Conservation (phyloP, 2,888 invertebrate species). For the Incurvaria masculella region DNA sequence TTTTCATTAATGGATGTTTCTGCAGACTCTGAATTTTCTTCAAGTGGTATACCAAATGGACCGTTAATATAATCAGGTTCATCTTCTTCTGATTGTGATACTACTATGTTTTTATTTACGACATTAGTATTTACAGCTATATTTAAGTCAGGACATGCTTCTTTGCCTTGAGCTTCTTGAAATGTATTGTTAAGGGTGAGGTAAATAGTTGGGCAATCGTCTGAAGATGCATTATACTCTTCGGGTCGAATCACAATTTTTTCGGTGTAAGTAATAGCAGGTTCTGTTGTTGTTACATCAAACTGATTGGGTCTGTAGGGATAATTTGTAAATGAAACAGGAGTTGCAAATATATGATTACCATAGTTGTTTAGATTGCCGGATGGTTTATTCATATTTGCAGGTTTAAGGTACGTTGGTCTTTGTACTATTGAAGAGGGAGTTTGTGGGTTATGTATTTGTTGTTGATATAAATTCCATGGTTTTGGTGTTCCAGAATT, state of each 20-base stretch:
- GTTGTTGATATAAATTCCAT: slow-evolving; percentile 20
- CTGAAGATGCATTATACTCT: slow-evolving; percentile 40
- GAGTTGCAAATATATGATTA: background rate
- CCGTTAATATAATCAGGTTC: slow-evolving; percentile 31
- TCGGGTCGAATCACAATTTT: slow-evolving; percentile 47
- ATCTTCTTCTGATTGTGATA: slow-evolving; percentile 41
- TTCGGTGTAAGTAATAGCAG: slow-evolving; percentile 38
- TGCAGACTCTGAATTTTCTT: slow-evolving; percentile 28
- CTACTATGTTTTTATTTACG: slow-evolving; percentile 54
- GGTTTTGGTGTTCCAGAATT: slow-evolving; percentile 42
- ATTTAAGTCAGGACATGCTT: slow-evolving; percentile 66
- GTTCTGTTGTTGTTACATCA: slow-evolving; percentile 44
- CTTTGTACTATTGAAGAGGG: background rate
- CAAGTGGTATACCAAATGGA: slow-evolving; percentile 33
- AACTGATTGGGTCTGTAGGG: slow-evolving; percentile 24
- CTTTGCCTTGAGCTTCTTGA: slow-evolving; percentile 56
- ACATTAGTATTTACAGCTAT: slow-evolving; percentile 69
- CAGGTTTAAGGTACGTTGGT: slow-evolving; percentile 12
- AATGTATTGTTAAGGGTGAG: slow-evolving; percentile 52
- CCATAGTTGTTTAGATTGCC: slow-evolving; percentile 25
- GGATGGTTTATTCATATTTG: slow-evolving; percentile 22
- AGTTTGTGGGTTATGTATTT: background rate
- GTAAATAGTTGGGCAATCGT: slow-evolving; percentile 57
- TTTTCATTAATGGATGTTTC: slow-evolving; percentile 22
- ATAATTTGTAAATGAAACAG: slow-evolving; percentile 22